Percentiles rank a stretch among this genome's conserved stretches.
These are phyloP conservation scores for Macrosteles quadrilineatus DNA, from an alignment of 1,140 invertebrate genomes.

Conservation along the genomic window DNA sequence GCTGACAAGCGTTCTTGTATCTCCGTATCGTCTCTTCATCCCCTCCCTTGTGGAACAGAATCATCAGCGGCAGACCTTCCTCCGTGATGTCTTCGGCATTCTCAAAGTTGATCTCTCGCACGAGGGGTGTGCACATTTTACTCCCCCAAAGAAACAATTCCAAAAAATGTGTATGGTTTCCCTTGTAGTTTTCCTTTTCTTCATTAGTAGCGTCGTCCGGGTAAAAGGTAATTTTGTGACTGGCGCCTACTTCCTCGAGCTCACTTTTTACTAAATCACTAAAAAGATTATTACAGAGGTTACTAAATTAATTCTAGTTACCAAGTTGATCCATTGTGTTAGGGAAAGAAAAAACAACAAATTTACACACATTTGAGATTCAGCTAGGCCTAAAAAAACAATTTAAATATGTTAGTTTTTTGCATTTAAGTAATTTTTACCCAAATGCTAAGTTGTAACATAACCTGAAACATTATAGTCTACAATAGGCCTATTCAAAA, in stretches of 20 bases:
- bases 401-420: too few species aligned
- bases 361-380: too few species aligned
- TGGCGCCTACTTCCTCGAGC: background rate
- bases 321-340: too few species aligned
- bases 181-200: constrained; percentile 77
- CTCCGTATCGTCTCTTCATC: constrained; percentile 87
- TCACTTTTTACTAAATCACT: constrained; percentile 2
- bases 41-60: constrained; percentile 85
- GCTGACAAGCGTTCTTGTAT: constrained; percentile 78
- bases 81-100: constrained; percentile 99
- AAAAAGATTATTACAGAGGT: background rate
- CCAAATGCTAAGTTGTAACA: too few species aligned
- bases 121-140: constrained; percentile 84
- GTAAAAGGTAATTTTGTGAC: constrained; percentile 61
- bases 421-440: too few species aligned
- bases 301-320: too few species aligned
- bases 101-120: constrained; percentile 96
- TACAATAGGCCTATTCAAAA: too few species aligned
- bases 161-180: constrained; percentile 71
- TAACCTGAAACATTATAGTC: too few species aligned
- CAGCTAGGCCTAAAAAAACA: too few species aligned
- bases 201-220: constrained; percentile 78
- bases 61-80: constrained; percentile 97
- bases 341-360: too few species aligned
- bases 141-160: constrained; percentile 74